Conservation (phyloP, 2,888 invertebrate genomes). For the Harpalus rubripes region DNA sequence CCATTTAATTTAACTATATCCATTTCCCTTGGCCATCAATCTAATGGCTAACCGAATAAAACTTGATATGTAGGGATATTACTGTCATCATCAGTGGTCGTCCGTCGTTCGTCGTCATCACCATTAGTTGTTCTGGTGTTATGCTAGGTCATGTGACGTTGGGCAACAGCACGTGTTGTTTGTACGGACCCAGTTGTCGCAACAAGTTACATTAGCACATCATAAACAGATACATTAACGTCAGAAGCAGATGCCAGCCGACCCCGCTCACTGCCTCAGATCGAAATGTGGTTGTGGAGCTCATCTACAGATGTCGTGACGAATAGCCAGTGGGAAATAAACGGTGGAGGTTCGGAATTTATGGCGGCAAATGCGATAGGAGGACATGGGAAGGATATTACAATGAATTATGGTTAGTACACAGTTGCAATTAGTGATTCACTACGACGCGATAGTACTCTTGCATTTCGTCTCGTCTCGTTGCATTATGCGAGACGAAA, state of each 20-base stretch:
- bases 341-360: background rate
- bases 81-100: conserved; percentile 22
- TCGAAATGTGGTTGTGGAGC: conserved; percentile 15
- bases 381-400: too few relatives aligned
- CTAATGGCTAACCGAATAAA: conserved; percentile 40
- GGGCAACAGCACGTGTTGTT: conserved; percentile 19
- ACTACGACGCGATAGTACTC: too few relatives aligned
- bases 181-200: conserved; percentile 17
- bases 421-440: too few relatives aligned
- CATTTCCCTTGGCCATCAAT: background rate
- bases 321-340: background rate
- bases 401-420: too few relatives aligned
- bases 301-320: conserved; percentile 38
- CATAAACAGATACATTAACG: conserved; percentile 52
- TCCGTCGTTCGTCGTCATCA: conserved; percentile 6
- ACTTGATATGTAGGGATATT: conserved; percentile 21
- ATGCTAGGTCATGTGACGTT: background rate
- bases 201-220: conserved; percentile 52
- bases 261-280: background rate
- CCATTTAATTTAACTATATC: conserved; percentile 31
- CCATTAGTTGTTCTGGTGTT: background rate
- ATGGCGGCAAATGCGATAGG: background rate
- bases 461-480: too few relatives aligned
- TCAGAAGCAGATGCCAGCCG: conserved; percentile 25
- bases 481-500: too few relatives aligned